Conservation (phyloP, 2,797 vertebrate genomes). For the Threskiornis aethiopicus region DNA sequence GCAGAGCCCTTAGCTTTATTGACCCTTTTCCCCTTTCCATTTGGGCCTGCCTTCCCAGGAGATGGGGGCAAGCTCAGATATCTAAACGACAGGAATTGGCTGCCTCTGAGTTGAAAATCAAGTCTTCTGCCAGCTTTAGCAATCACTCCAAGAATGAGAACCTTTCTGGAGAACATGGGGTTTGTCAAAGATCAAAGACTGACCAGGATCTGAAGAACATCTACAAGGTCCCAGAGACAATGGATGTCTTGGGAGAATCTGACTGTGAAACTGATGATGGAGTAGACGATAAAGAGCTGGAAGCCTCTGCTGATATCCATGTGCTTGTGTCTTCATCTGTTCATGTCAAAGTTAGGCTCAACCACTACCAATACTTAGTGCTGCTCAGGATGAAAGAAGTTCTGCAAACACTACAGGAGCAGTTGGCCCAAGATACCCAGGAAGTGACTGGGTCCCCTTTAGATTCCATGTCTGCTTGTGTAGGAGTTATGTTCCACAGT, state of each 20-base stretch:
- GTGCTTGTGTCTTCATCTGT: constrained; percentile 78
- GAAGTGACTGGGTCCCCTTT: constrained; percentile 70
- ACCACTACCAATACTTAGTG: constrained; percentile 95
- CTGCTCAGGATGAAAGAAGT: constrained; percentile 91
- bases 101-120: constrained; percentile 66
- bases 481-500: constrained; percentile 83
- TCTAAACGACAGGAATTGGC: constrained; percentile 11
- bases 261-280: not conserved
- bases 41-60: constrained; percentile 87
- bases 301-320: constrained; percentile 73
- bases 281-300: constrained; percentile 43
- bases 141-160: constrained; percentile 44
- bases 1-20: constrained; percentile 84
- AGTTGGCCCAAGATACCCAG: constrained; percentile 83
- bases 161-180: constrained; percentile 37
- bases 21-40: constrained; percentile 88
- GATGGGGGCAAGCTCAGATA: constrained; percentile 63
- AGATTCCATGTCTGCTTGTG: constrained; percentile 76
- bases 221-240: constrained; percentile 29
- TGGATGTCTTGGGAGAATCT: constrained; percentile 50
- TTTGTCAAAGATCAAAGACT: constrained; percentile 74
- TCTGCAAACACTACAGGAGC: constrained; percentile 84
- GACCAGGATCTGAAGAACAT: constrained; percentile 72
- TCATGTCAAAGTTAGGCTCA: constrained; percentile 85
- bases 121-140: constrained; percentile 73